These are phyloP conservation scores for Ochlodes sylvanus DNA, from an alignment of 2,888 invertebrate genomes.

Conservation along the genomic window DNA sequence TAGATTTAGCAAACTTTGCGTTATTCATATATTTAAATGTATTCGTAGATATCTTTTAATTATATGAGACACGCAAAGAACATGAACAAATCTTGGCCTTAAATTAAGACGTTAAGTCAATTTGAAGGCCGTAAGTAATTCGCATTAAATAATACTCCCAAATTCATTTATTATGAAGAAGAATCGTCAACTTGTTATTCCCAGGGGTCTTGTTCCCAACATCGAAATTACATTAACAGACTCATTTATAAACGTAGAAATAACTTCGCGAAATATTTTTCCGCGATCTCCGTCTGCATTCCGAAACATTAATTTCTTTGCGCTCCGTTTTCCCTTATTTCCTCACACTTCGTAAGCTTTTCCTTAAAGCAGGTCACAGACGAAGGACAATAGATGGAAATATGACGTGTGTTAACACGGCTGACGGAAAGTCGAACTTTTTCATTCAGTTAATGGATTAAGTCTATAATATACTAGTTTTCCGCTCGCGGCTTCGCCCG, in stretches of 20 bases:
- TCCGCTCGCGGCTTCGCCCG: too few relatives aligned
- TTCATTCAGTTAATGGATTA: neutral
- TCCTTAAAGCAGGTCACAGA: slow-evolving; percentile 31
- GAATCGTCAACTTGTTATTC: slow-evolving; percentile 23
- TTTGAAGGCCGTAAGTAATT: slow-evolving; percentile 16
- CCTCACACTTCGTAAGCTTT: slow-evolving; percentile 43
- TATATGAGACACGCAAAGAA: neutral
- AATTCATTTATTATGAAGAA: slow-evolving; percentile 23
- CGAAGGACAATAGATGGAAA: slow-evolving; percentile 33
- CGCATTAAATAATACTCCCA: slow-evolving; percentile 18
- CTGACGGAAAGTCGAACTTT: neutral
- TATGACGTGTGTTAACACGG: slow-evolving; percentile 13
- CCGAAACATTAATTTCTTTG: slow-evolving; percentile 51
- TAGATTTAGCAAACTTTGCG: too few relatives aligned
- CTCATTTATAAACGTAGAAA: slow-evolving; percentile 31
- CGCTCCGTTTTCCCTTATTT: slow-evolving; percentile 46
- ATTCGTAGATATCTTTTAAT: too few relatives aligned
- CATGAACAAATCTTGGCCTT: neutral
- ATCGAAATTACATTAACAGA: slow-evolving; percentile 35
- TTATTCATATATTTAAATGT: too few relatives aligned
- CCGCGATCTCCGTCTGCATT: slow-evolving; percentile 34
- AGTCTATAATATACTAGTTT: neutral
- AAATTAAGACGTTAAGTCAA: slow-evolving; percentile 9
- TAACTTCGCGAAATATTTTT: slow-evolving; percentile 43
- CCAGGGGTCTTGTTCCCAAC: slow-evolving; percentile 22